Base-by-base conservation (phyloP, 2,888 invertebrate species). In the Eurois occulta region DNA sequence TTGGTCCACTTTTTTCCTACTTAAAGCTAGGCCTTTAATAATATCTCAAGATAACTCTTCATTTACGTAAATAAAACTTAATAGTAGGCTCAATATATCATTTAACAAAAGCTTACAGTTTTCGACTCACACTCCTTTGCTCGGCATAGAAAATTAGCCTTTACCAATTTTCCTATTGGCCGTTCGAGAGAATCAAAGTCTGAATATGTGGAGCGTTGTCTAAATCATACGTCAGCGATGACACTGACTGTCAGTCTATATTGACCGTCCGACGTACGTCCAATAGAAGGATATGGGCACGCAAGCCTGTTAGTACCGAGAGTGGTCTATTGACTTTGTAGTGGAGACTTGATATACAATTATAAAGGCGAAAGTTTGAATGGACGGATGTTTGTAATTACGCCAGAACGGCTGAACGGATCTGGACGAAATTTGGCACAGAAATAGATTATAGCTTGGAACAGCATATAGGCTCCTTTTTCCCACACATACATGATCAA, bases 191-290 rank as follows among this genome's bases (percentile, higher is more conserved):
- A 38, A 75, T 66, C 48, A 46, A 81, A 72, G 21, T 13, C 55
- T 38, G 35, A 48, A 60, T 78, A 62, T 43, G 65, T 58, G 24
- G 46, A 13, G 68, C 28, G 21, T 46, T 78, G 68, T 46, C 52
- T 74, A 65, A 69, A 77, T 74, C 66, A 62, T 28, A 62, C 72
- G 74, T 86, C 77, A 72, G 41, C 11, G 28, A 7, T 55, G 60
- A 70, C 76, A 65, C 21, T 58, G 48, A 43, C 46, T 72, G 83
- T 72, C 84, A 84, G 68, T 86, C 83, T 35, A 11, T 0, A 16
- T 46, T 38, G 28, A 32, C 28, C 48, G 68, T 32, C 32, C 28
- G 62, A 68, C 66, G 62, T 28, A 62, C 68, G 68, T 43, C 65
- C 32, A 28, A n/a, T 72, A 46, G 46, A 8, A 55, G 81, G 46